A percentile compares a stretch with the other conserved stretches of the same genome.
Evolutionary conservation across 2,113 vertebrate genomes (phyloP).

Genomic region (Pardalotus punctatus): DNA sequence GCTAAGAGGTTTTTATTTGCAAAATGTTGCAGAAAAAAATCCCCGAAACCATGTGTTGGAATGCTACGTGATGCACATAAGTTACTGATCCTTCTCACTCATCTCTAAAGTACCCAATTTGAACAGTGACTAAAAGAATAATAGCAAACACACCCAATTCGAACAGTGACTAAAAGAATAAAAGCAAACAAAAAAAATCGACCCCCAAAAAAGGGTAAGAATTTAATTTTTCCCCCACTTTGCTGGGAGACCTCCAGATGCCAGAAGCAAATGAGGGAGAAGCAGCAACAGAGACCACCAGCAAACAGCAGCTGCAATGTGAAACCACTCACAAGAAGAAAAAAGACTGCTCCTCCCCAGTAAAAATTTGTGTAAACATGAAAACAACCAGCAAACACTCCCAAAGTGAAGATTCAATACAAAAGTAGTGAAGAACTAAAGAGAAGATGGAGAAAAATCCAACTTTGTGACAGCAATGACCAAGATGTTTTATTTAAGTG

Average conservation of each 20-base stretch:
- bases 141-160: neutral
- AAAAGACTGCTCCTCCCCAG: neutral
- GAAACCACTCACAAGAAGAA: neutral
- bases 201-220: neutral
- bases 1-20: no score
- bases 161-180: neutral
- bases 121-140: neutral
- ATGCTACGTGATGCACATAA: neutral
- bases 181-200: neutral
- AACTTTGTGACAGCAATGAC: neutral
- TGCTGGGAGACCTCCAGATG: neutral
- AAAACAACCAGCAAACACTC: neutral
- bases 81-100: neutral
- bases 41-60: neutral
- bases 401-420: neutral
- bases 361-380: neutral
- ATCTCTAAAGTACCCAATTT: neutral
- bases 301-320: slow-evolving; percentile 33
- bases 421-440: neutral
- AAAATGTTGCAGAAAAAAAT: no score
- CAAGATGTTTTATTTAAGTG: neutral
- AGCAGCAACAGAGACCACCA: slow-evolving; percentile 23
- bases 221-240: neutral
- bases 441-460: neutral
- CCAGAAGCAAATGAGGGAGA: neutral